Base-by-base conservation (phyloP, 2,888 invertebrate species). In the Sepiola atlantica region DNA sequence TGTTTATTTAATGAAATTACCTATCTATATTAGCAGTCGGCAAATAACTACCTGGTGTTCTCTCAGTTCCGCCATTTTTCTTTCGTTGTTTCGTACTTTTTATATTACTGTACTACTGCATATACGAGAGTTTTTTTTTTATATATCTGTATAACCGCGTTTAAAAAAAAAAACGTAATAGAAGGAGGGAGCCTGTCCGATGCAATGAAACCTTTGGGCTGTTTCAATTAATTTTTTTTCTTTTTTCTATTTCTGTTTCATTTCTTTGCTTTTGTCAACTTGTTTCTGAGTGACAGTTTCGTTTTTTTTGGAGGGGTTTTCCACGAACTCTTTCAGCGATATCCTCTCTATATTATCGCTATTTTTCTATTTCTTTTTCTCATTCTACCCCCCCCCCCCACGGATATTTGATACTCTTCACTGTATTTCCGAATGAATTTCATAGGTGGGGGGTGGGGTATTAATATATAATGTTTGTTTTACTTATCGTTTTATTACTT, bases 1-100 rank as follows among this genome's bases (percentile, higher is more conserved):
- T n/a, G n/a, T n/a, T n/a, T n/a, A n/a, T n/a, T n/a, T n/a, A n/a
- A n/a, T n/a, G n/a, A n/a, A n/a, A n/a, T n/a, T n/a, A n/a, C n/a
- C n/a, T n/a, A n/a, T n/a, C n/a, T n/a, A n/a, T n/a, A n/a, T n/a
- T n/a, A n/a, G n/a, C n/a, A n/a, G n/a, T n/a, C n/a, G n/a, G n/a
- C n/a, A n/a, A n/a, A n/a, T n/a, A n/a, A n/a, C 12, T n/a, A 2
- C 18, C 12, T 0, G 0, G 10, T n/a, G 14, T 10, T 12, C 28
- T 28, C n/a, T 77, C 28, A 8, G 8, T 18, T 12, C 14, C 10
- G 0, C 1, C 77, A 28, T n/a, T 77, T n/a, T 77, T n/a, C 18
- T 24, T 2, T 21, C 61, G 10, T 45, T 45, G 10, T 28, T 61
- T 28, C 21, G 10, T 61, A 28, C 61, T 77, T 77, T 77, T 77